A percentile compares a stretch with the other conserved stretches of the same genome.
phyloP scores from a whole-genome alignment of 2,113 vertebrate species.

The Thalassoma bifasciatum region DNA sequence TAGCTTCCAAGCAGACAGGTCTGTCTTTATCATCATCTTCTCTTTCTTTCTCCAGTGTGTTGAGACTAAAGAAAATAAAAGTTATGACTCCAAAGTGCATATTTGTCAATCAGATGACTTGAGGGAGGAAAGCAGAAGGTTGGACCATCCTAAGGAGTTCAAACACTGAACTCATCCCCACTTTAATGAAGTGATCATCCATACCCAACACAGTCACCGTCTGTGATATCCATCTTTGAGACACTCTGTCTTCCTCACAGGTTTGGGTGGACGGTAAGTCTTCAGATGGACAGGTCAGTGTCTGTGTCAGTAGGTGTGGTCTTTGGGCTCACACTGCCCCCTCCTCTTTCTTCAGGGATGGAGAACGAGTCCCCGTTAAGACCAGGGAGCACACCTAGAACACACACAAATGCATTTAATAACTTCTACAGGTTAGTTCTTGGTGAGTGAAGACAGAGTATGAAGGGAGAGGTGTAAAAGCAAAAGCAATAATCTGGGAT shows the following conservation, averaged over 20 bases:
- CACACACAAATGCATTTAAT: not conserved
- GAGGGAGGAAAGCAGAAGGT: not conserved
- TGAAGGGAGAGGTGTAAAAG: not conserved
- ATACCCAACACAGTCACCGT: not conserved
- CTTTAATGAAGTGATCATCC: not conserved
- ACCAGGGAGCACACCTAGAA: slow-evolving; percentile 56
- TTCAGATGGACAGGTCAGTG: slow-evolving; percentile 75
- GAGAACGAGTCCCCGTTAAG: slow-evolving; percentile 64
- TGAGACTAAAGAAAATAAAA: not conserved
- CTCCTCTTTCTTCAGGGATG: slow-evolving; percentile 70
- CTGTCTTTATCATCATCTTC: not conserved
- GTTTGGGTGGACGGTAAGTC: not conserved
- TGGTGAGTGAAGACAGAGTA: not conserved
- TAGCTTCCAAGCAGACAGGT: not conserved
- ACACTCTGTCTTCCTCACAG: not conserved
- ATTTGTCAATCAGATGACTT: slow-evolving; percentile 32
- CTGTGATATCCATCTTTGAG: not conserved
- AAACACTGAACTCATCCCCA: not conserved
- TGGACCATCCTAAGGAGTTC: slow-evolving; percentile 5
- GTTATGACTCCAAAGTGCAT: slow-evolving; percentile 26
- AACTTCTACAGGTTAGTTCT: not conserved
- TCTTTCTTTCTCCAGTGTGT: not conserved
- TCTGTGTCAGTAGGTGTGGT: slow-evolving; percentile 73
- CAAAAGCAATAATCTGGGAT: not conserved
- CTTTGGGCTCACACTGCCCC: slow-evolving; percentile 50